phyloP scores from a whole-genome alignment of 2,113 vertebrate species.

The Plestiodon gilberti region DNA sequence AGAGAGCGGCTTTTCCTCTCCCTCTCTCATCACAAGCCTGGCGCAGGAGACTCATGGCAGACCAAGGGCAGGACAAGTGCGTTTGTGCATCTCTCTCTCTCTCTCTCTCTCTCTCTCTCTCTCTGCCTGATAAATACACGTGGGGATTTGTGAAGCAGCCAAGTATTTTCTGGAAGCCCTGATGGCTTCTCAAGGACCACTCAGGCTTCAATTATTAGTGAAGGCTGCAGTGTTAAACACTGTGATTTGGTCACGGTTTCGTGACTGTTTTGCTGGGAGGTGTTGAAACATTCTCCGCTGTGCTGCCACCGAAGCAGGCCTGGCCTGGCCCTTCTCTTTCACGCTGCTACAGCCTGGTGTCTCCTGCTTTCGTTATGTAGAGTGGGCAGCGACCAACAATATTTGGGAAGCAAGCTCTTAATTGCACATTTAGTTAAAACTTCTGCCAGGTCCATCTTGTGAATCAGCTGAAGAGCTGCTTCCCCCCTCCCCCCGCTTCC shows the following conservation, averaged over 20 bases:
- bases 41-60: too few species aligned
- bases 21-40: too few species aligned
- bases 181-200: slow-evolving; percentile 55
- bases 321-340: slow-evolving; percentile 61
- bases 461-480: background rate
- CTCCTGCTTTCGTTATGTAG: slow-evolving; percentile 48
- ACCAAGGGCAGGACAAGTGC: too few species aligned
- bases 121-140: background rate
- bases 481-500: slow-evolving; percentile 39
- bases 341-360: slow-evolving; percentile 46
- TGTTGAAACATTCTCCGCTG: slow-evolving; percentile 56
- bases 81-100: too few species aligned
- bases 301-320: slow-evolving; percentile 64
- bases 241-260: slow-evolving; percentile 55
- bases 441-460: slow-evolving; percentile 35
- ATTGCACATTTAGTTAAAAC: slow-evolving; percentile 37
- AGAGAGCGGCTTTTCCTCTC: too few species aligned
- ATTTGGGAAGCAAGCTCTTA: slow-evolving; percentile 66
- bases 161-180: slow-evolving; percentile 25
- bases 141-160: background rate
- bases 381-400: slow-evolving; percentile 46
- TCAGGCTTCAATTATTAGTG: slow-evolving; percentile 62
- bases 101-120: too few species aligned
- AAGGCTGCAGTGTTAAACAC: slow-evolving; percentile 58
- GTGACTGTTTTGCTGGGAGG: slow-evolving; percentile 58